Conservation (phyloP, 2,113 vertebrate genomes). For the Elaphurus davidianus region DNA sequence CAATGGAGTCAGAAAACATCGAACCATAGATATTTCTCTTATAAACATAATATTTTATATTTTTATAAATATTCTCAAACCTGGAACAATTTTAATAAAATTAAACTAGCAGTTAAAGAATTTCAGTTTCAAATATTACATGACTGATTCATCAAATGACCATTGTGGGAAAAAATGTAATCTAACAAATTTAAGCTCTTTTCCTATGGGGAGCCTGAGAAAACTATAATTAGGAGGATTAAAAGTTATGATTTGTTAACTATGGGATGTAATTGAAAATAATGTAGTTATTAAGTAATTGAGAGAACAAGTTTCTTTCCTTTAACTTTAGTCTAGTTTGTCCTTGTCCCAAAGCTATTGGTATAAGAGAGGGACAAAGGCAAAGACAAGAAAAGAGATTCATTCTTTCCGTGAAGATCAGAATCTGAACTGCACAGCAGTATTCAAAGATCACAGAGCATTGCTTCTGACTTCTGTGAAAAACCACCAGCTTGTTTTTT, state of each 20-base stretch:
- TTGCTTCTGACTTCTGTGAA: background rate
- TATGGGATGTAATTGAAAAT: background rate
- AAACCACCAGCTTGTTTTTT: background rate
- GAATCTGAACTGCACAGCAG: rapidly evolving
- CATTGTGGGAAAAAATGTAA: background rate
- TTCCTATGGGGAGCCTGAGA: background rate
- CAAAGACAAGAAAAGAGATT: background rate
- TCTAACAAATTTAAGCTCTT: background rate
- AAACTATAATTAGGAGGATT: constrained; percentile 3
- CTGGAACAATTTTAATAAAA: background rate
- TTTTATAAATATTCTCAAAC: background rate
- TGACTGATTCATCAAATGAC: background rate
- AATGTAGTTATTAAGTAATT: background rate
- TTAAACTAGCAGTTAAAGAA: background rate
- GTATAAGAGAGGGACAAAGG: background rate
- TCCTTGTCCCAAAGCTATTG: background rate
- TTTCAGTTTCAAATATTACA: constrained; percentile 24
- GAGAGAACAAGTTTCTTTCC: background rate
- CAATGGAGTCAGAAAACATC: background rate
- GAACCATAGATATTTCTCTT: background rate
- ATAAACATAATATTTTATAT: background rate
- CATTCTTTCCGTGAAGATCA: background rate
- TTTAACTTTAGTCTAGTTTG: background rate
- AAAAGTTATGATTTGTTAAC: constrained; percentile 3
- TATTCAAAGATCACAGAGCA: background rate